Percentiles rank a stretch among this genome's conserved stretches.
Conservation (phyloP, 2,797 vertebrate genomes). For the Enteromius anoplus region DNA sequence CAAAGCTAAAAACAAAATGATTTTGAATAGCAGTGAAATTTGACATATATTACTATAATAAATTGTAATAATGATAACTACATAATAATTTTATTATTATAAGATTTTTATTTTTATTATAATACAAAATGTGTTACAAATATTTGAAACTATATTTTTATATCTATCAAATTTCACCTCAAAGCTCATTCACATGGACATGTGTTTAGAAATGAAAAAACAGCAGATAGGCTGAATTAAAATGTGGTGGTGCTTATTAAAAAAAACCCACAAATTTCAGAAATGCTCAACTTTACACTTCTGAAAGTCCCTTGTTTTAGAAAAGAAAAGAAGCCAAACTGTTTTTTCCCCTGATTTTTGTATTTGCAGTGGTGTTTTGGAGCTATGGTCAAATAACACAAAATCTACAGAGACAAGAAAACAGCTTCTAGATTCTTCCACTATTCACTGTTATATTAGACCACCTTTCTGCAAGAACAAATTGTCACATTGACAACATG, state of each 20-base stretch:
- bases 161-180: background rate
- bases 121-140: background rate
- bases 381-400: background rate
- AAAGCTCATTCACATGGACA: background rate
- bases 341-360: background rate
- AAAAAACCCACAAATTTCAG: background rate
- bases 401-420: background rate
- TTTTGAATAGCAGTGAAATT: background rate
- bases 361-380: background rate
- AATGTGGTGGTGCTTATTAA: background rate
- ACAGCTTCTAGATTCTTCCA: background rate
- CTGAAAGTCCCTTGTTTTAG: background rate
- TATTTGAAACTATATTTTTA: background rate
- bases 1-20: slow-evolving; percentile 10
- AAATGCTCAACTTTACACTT: background rate
- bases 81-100: background rate
- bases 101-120: background rate
- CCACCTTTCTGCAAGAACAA: too few relatives aligned
- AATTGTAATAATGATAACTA: background rate
- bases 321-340: background rate
- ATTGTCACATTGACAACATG: background rate
- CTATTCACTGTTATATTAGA: background rate
- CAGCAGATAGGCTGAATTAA: background rate
- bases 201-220: too few relatives aligned
- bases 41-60: background rate